phyloP scores from a whole-genome alignment of 2,113 vertebrate species.

The Protobothrops flavoviridis region DNA sequence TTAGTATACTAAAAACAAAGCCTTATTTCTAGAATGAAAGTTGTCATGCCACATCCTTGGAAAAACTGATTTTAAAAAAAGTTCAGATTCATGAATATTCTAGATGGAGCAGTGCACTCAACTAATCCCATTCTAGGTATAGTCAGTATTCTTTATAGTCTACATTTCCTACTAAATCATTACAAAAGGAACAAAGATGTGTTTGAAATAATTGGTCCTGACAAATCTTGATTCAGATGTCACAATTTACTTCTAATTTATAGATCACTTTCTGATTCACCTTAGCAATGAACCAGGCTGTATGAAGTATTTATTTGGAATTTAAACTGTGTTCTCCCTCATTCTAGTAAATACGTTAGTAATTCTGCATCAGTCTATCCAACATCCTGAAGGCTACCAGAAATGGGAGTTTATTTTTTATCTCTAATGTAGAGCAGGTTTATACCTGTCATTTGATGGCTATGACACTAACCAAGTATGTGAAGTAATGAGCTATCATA shows the following conservation, averaged over 20 bases:
- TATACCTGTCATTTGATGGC: background rate
- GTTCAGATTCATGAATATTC: background rate
- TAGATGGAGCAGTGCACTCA: background rate
- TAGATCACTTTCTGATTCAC: background rate
- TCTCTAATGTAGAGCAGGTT: background rate
- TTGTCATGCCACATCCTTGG: background rate
- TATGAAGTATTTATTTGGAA: slow-evolving; percentile 1
- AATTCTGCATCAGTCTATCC: background rate
- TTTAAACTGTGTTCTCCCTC: background rate
- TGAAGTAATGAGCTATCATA: background rate
- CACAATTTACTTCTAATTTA: slow-evolving; percentile 1
- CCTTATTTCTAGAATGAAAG: background rate
- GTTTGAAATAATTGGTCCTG: background rate
- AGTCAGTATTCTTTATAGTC: background rate
- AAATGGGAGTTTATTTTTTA: background rate
- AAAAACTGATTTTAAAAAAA: background rate
- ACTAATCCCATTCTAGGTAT: too few species aligned
- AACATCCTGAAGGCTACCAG: background rate
- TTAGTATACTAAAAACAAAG: background rate
- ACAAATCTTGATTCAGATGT: background rate
- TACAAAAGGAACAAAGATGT: background rate
- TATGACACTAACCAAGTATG: background rate
- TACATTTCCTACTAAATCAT: background rate
- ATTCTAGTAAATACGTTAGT: background rate
- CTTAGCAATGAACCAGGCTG: background rate